These are phyloP conservation scores for Scyliorhinus canicula DNA, from an alignment of 2,797 vertebrate species.

Conservation along the genomic window DNA sequence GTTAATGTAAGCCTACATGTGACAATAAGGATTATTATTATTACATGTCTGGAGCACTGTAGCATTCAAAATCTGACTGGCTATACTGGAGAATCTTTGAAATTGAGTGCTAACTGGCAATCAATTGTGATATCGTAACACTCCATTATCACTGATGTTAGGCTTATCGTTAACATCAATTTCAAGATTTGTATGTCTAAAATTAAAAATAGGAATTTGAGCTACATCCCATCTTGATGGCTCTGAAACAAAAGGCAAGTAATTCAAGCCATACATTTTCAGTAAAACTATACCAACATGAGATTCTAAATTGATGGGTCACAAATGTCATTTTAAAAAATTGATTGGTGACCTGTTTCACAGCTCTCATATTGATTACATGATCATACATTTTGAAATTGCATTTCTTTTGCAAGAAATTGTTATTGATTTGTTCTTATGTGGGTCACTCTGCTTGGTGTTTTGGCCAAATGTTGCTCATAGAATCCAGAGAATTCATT, in stretches of 20 bases:
- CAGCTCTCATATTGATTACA: constrained; percentile 31
- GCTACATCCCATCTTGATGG: neutral
- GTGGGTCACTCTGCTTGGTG: neutral
- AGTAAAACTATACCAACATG: neutral
- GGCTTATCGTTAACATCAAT: neutral
- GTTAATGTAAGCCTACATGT: too few relatives aligned
- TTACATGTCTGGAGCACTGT: neutral
- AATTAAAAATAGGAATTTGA: constrained; percentile 1
- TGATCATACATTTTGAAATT: constrained; percentile 36
- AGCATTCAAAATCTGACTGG: neutral
- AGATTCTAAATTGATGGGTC: neutral
- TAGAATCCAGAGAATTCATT: constrained; percentile 11
- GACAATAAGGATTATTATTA: too few relatives aligned
- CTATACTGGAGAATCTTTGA: neutral
- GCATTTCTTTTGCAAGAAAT: constrained; percentile 35
- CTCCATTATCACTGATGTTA: neutral
- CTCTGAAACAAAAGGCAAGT: constrained; percentile 1
- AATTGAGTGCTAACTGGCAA: neutral
- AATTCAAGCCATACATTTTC: neutral
- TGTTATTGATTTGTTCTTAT: constrained; percentile 23
- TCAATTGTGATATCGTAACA: neutral
- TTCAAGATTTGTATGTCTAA: neutral
- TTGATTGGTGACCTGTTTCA: constrained; percentile 27
- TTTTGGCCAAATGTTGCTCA: neutral
- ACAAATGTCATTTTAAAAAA: neutral